phyloP scores from a whole-genome alignment of 2,888 invertebrate genomes.

The Hypercompe scribonia region DNA sequence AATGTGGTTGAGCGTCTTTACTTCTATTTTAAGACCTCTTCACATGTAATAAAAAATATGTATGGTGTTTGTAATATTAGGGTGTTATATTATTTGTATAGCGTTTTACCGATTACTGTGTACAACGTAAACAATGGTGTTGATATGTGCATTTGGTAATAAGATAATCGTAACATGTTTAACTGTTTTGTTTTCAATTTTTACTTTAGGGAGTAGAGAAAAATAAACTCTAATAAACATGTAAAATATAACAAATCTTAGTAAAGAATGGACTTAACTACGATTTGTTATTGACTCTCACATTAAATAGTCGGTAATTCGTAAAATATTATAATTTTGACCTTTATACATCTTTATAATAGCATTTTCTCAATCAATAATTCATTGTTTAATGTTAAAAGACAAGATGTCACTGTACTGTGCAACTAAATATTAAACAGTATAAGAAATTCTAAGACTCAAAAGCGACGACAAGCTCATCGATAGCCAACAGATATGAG shows the following conservation, averaged over 20 bases:
- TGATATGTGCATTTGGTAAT: background rate
- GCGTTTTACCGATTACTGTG: background rate
- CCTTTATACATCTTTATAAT: background rate
- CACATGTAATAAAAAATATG: background rate
- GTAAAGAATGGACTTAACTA: too few species aligned
- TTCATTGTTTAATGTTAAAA: background rate
- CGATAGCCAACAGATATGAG: slow-evolving; percentile 53
- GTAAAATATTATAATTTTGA: background rate
- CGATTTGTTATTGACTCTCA: too few species aligned
- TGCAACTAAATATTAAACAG: background rate
- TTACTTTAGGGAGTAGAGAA: background rate
- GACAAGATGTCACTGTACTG: background rate
- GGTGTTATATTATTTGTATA: background rate
- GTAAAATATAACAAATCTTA: background rate
- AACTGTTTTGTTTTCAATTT: background rate
- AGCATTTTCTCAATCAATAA: background rate
- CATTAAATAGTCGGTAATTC: background rate
- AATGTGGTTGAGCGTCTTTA: background rate
- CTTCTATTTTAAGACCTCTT: background rate
- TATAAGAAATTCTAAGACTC: background rate
- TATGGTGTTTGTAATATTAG: background rate
- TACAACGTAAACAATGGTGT: background rate
- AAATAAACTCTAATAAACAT: background rate
- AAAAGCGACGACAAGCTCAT: slow-evolving; percentile 36
- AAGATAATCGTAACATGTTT: background rate